Base-by-base conservation (phyloP, 2,888 invertebrate genomes). In the Toxonevra muliebris region DNA sequence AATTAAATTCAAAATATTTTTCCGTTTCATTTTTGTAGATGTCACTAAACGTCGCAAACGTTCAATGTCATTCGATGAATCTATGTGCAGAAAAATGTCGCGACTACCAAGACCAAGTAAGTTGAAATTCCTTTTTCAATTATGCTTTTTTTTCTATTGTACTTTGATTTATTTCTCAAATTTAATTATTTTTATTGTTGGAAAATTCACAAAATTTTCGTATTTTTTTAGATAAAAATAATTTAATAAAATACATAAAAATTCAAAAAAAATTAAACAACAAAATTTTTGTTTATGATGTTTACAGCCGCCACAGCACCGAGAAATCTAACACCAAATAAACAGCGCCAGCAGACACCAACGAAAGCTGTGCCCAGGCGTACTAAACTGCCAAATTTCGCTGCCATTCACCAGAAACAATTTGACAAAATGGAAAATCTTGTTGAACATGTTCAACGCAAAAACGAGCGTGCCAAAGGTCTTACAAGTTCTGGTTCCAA, bases 341-440 rank as follows among this genome's bases (percentile, higher is more conserved):
- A 69, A 65, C 7, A 43, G 12, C 52, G 40, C 1, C 19, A n/a
- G 42, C 13, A 58, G 19, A 53, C 59, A 13, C 69, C 72, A 19
- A 69, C 77, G 42, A 65, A 68, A 52, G 69, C 77, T 1, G 75
- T 76, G 1, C 65, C 75, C 13, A 55, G 77, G 0, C 86, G 87
- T 57, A 88, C 86, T 7, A 90, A 89, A 83, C 82, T 91, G 79
- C 92, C 92, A 0, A 90, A 92, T 84, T 92, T 92, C 80, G 87
- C 89, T 0, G 88, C 89, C 5, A 87, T 92, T 62, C 92, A 92
- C 77, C 87, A 90, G 79, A 88, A 87, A 75, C 87, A 88, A 63
- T 91, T 90, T 76, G 87, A 87, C 41, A 88, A 88, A 83, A 90
- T 92, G 90, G 91, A 92, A 84, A 90, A 90, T 13, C 79, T 92